Evolutionary conservation across 2,113 vertebrate species (phyloP).

Genomic region (Oryzias javanicus): DNA sequence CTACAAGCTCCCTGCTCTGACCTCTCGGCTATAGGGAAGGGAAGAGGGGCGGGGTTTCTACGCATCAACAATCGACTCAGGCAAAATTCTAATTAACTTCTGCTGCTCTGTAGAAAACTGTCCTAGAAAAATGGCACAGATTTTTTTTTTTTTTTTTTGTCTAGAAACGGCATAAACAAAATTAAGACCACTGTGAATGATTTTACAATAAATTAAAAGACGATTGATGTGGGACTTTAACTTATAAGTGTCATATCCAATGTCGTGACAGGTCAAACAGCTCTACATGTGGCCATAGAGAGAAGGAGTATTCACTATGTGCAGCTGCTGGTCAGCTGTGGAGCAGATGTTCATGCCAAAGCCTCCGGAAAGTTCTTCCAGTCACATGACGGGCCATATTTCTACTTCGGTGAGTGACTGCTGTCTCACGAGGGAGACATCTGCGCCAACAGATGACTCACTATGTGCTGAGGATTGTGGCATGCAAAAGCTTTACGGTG

Average conservation of each 20-base stretch:
- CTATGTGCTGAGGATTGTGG: not conserved
- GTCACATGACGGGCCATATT: slow-evolving; percentile 83
- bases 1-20: no score
- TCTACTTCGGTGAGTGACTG: slow-evolving; percentile 89
- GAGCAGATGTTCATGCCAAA: slow-evolving; percentile 87
- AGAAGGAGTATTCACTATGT: slow-evolving; percentile 86
- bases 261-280: slow-evolving; percentile 84
- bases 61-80: no score
- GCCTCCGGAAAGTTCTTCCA: slow-evolving; percentile 94
- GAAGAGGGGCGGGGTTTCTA: no score
- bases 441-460: not conserved
- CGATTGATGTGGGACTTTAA: not conserved
- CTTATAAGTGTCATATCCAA: not conserved
- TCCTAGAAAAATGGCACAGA: not conserved
- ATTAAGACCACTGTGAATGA: no score
- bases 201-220: no score
- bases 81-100: no score
- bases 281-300: slow-evolving; percentile 94
- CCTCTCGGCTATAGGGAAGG: no score
- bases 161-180: not conserved
- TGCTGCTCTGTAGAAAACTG: no score
- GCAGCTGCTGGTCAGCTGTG: slow-evolving; percentile 86
- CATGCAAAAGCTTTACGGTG: not conserved
- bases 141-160: not conserved
- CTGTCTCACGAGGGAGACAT: not conserved